Percentiles rank a stretch among this genome's conserved stretches.
These are phyloP conservation scores for Meriones psammophilus DNA, from an alignment of 2,797 vertebrate species.

Conservation along the genomic window DNA sequence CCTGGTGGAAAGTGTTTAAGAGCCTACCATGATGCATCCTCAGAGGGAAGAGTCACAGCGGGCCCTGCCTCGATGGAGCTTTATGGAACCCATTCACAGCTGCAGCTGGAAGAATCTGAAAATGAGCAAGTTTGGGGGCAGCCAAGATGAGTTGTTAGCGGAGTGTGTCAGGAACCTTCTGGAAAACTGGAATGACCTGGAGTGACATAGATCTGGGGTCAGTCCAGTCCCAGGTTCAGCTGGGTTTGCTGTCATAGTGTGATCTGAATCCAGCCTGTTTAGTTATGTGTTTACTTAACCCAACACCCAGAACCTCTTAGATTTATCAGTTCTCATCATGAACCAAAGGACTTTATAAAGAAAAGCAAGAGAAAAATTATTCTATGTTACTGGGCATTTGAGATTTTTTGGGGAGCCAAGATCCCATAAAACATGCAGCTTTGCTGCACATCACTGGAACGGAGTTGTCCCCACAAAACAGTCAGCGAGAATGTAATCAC, in stretches of 20 bases:
- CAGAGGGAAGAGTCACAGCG: neutral
- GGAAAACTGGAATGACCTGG: neutral
- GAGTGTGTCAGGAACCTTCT: neutral
- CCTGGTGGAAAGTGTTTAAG: constrained; percentile 52
- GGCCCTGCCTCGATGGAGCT: neutral
- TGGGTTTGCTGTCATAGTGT: neutral
- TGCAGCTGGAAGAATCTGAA: neutral
- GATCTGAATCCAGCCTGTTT: neutral
- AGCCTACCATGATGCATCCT: neutral
- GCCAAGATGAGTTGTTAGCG: neutral
- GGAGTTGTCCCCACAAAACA: neutral
- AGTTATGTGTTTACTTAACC: neutral
- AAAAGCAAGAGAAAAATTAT: neutral
- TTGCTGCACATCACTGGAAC: neutral
- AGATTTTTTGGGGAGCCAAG: neutral
- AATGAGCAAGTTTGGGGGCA: neutral
- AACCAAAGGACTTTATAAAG: neutral
- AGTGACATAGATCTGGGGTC: neutral
- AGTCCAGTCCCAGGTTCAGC: neutral
- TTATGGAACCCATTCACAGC: neutral
- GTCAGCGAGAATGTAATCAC: neutral
- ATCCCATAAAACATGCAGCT: neutral
- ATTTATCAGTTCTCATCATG: neutral
- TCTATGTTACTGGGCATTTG: neutral
- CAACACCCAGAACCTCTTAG: neutral